These are phyloP conservation scores for Ciconia stormi DNA, from an alignment of 2,113 vertebrate genomes.

Conservation along the genomic window DNA sequence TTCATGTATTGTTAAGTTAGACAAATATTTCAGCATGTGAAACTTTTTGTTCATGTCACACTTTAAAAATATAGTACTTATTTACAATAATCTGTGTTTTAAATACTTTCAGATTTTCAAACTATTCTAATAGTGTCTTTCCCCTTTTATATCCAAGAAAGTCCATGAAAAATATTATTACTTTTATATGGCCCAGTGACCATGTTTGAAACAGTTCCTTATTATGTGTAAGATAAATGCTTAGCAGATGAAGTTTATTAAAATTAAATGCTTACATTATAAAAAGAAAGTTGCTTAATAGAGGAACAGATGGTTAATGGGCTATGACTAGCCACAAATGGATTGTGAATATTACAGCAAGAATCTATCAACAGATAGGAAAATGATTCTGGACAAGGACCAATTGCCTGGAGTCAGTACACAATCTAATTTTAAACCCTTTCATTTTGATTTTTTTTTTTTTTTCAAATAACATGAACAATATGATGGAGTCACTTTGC, in stretches of 20 bases:
- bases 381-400: slow-evolving; percentile 55
- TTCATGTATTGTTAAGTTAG: not conserved
- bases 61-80: not conserved
- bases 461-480: slow-evolving; percentile 13
- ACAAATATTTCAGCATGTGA: not conserved
- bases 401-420: slow-evolving; percentile 34
- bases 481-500: slow-evolving; percentile 42
- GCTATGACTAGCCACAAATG: slow-evolving; percentile 62
- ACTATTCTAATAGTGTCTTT: not conserved
- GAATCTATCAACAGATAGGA: slow-evolving; percentile 57
- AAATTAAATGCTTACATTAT: slow-evolving; percentile 66
- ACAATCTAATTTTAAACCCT: slow-evolving; percentile 58
- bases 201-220: slow-evolving; percentile 4
- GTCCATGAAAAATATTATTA: not conserved
- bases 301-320: slow-evolving; percentile 69
- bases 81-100: not conserved
- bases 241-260: slow-evolving; percentile 49
- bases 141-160: not conserved
- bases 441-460: not conserved
- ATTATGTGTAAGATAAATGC: slow-evolving; percentile 27
- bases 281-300: slow-evolving; percentile 57
- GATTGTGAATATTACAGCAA: slow-evolving; percentile 50
- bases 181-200: not conserved
- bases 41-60: not conserved
- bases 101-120: not conserved